These are phyloP conservation scores for Varecia variegata DNA, from an alignment of 2,797 vertebrate genomes.

Conservation along the genomic window DNA sequence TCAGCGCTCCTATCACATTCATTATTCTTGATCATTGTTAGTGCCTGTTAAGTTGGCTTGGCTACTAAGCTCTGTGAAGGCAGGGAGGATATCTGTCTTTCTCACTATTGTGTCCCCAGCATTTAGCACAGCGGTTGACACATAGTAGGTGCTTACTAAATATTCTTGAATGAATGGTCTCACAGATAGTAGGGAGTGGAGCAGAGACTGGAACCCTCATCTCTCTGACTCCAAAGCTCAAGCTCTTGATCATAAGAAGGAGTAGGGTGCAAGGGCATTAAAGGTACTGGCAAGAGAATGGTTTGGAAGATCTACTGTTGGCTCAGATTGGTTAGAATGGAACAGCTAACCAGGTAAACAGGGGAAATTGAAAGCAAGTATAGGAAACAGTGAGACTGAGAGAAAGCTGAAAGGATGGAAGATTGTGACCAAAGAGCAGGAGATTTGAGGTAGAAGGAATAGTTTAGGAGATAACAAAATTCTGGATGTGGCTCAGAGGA, in stretches of 20 bases:
- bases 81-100: neutral
- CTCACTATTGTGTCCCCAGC: neutral
- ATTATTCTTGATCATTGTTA: neutral
- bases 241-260: neutral
- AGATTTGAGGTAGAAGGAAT: neutral
- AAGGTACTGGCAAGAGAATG: neutral
- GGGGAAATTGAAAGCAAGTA: neutral
- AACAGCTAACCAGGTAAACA: neutral
- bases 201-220: neutral
- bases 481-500: neutral
- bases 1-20: neutral
- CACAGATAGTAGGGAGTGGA: neutral
- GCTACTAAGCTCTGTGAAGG: neutral
- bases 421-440: neutral
- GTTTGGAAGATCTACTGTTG: neutral
- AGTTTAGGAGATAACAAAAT: neutral
- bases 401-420: neutral
- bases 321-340: neutral
- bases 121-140: neutral
- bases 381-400: neutral
- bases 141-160: neutral
- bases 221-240: constrained; percentile 28
- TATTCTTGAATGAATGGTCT: constrained; percentile 33
- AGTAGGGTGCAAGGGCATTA: neutral
- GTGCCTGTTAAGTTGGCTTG: constrained; percentile 17